Base-by-base conservation (phyloP, 2,888 invertebrate species). In the Patella ulyssiponensis region DNA sequence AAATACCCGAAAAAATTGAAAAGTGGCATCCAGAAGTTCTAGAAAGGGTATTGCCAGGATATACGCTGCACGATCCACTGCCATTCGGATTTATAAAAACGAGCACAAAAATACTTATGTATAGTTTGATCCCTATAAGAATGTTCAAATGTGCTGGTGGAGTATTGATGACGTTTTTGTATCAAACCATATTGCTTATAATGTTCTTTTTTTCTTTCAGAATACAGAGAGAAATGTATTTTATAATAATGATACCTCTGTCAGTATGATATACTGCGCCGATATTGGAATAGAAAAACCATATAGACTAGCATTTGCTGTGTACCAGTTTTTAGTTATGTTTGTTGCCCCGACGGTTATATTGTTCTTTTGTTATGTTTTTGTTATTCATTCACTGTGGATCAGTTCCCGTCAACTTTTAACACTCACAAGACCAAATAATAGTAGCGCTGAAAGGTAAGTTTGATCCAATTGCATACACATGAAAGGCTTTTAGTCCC, bases 351-450 rank as follows among this genome's bases (percentile, higher is more conserved):
- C 92, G 0, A 88, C 91, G 17, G 44, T 90, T 17, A 83, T 92
- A 71, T 92, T 92, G 90, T 81, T 88, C 4, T 88, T 90, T 83
- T 92, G 92, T 82, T 92, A 92, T 83, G 84, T 90, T 9, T 88
- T 90, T 20, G 92, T 92, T 81, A 92, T 92, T 44, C 87, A 89
- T 58, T 92, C 91, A 20, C 87, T 92, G 11, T 92, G 92, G 92
- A 85, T 91, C 71, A 92, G 92, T 78, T 91, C 91, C 12, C 87
- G 89, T 74, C 88, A 91, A 27, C 88, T 92, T 9, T 84, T 88
- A 33, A 88, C 87, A 27, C 87, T 92, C 86, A 91, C 91, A 56
- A 27, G 56, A 58, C 27, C 56, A 20, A 73, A 76, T 51, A 33
- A 33, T 27, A 70, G 74, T 44, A 44, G 44, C 44, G 33, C 69